These are phyloP conservation scores for Tauraco hartlaubi DNA, from an alignment of 2,797 vertebrate species.

Conservation along the genomic window DNA sequence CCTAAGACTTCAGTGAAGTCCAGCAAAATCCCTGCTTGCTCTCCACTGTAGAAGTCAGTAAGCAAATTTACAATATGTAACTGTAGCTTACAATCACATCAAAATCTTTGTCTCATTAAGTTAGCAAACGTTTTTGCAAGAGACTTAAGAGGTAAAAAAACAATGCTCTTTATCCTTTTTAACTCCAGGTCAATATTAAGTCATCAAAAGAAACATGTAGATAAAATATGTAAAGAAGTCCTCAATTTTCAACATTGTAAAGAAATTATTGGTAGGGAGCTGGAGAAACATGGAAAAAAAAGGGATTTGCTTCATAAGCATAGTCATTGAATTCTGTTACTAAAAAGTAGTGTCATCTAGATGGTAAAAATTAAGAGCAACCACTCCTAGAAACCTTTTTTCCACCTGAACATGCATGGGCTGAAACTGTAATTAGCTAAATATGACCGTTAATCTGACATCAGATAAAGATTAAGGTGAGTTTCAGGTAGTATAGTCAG, in stretches of 20 bases:
- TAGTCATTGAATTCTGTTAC: neutral
- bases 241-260: neutral
- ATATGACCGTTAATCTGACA: neutral
- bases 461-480: neutral
- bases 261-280: neutral
- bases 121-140: neutral
- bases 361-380: neutral
- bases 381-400: neutral
- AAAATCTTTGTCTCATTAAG: neutral
- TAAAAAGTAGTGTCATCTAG: neutral
- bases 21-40: neutral
- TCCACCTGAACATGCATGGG: fast-evolving
- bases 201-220: neutral
- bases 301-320: neutral
- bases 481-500: neutral
- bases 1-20: neutral
- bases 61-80: neutral
- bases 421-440: neutral
- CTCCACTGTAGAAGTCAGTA: neutral
- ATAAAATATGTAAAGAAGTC: neutral
- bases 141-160: neutral
- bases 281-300: neutral
- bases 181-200: neutral
- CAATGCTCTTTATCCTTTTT: neutral
- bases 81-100: neutral